Evolutionary conservation across 2,888 invertebrate species (phyloP), one percentile per base, ranked within the genome.

Genomic region (Clepsis dumicolana): DNA sequence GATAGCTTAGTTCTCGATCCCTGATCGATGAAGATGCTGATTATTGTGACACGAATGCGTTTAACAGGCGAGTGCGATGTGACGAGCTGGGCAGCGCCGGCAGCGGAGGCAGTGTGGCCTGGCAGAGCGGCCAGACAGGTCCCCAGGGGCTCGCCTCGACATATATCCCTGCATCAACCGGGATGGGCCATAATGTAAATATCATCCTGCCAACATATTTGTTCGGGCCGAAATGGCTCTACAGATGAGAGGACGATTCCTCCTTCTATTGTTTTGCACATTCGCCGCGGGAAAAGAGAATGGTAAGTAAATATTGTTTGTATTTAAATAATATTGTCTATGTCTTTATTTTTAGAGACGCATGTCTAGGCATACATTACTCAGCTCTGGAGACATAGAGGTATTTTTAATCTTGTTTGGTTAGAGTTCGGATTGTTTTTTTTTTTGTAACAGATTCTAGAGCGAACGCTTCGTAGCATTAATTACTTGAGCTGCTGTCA

Each of bases 1-100:
- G 18, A 32, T 32, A 21, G 16, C 44, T 16, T 53, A 72, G 76
- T 80, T 84, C 66, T 71, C 70, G 59, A 82, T 74, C 81, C 71
- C 86, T 83, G 83, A 65, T 70, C 72, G 70, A 80, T 87, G 53
- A 29, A 87, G 83, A 80, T 80, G 82, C 87, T 88, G 81, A 92
- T 93, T 90, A 82, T 80, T 85, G 80, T 89, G 91, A 91, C 91
- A 92, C 87, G 87, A 86, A 87, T 90, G 81, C 83, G 83, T 82
- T 85, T 79, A 83, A 78, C 79, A 82, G 76, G 78, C 74, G 76
- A 73, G 73, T 76, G 75, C 83, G 83, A 87, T 81, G 80, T 80
- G 79, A 84, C 83, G 75, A 82, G 81, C 67, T 80, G 69, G 70
- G 72, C 74, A 68, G 72, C 74, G 56, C 44, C 69, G 57, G 50